These are phyloP conservation scores for Melanotaenia trifasciata DNA, from an alignment of 2,797 vertebrate species.

Conservation along the genomic window DNA sequence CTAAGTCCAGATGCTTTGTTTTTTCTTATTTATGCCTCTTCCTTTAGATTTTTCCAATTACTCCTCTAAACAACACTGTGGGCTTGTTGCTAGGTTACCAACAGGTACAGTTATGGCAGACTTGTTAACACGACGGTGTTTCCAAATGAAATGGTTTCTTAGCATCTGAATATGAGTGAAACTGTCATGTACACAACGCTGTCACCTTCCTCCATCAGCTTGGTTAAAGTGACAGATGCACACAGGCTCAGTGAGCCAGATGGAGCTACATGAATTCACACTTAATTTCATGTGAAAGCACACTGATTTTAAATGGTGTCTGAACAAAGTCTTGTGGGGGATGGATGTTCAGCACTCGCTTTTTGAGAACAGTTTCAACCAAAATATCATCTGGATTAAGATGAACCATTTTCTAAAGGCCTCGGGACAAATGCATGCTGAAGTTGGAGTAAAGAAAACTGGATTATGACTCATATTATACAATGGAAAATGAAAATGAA, in stretches of 20 bases:
- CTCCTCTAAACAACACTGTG: conserved; percentile 37
- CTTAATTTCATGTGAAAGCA: conserved; percentile 54
- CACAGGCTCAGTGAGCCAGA: conserved; percentile 60
- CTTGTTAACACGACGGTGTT: conserved; percentile 54
- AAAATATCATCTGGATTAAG: conserved; percentile 32
- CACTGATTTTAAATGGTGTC: conserved; percentile 52
- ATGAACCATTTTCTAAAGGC: conserved; percentile 23
- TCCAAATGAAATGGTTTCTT: conserved; percentile 63
- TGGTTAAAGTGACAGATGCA: conserved; percentile 52
- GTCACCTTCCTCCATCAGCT: conserved; percentile 40
- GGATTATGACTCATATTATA: conserved; percentile 45
- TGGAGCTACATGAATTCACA: conserved; percentile 67
- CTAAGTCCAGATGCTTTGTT: conserved; percentile 42
- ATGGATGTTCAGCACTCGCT: conserved; percentile 21
- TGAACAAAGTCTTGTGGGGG: conserved; percentile 18
- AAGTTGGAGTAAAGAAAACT: conserved; percentile 44
- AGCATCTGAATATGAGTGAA: conserved; percentile 38
- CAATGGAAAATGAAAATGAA: conserved; percentile 38
- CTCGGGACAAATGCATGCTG: conserved; percentile 20
- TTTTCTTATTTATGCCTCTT: conserved; percentile 43
- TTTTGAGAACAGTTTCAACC: conserved; percentile 18
- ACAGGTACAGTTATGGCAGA: conserved; percentile 52
- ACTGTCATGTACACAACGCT: conserved; percentile 14
- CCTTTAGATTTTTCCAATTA: conserved; percentile 58
- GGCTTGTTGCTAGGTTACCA: conserved; percentile 72